phyloP scores from a whole-genome alignment of 2,113 vertebrate genomes.

The Lucifuga dentata region DNA sequence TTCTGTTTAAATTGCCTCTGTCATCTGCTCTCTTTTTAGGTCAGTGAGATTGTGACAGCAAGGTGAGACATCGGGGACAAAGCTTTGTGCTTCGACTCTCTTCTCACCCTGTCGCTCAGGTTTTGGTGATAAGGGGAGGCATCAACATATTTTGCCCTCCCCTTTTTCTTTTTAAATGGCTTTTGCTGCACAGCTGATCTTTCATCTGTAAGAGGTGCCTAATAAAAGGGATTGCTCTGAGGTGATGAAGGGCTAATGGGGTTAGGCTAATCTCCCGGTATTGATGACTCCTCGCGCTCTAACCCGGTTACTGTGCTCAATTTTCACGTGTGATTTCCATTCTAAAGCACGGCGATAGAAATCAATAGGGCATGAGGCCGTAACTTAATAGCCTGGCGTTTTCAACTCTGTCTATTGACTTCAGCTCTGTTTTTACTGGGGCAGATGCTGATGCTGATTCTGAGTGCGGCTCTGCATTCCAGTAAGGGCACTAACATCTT shows the following conservation, averaged over 20 bases:
- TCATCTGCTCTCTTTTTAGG: constrained; percentile 68
- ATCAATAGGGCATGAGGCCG: constrained; percentile 53
- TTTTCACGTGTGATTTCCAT: constrained; percentile 42
- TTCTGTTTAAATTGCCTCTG: constrained; percentile 40
- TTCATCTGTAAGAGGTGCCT: constrained; percentile 16
- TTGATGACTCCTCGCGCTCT: constrained; percentile 32
- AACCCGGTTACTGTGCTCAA: constrained; percentile 57
- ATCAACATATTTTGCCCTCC: no score
- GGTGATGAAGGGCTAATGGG: constrained; percentile 35
- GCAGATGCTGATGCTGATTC: constrained; percentile 22
- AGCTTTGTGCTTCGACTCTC: constrained; percentile 5
- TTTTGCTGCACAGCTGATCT: constrained; percentile 15
- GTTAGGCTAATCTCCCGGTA: constrained; percentile 46
- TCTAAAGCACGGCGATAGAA: constrained; percentile 20
- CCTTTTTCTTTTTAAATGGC: neutral
- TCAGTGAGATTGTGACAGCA: constrained; percentile 57
- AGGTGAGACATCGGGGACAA: constrained; percentile 48
- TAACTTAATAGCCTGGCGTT: constrained; percentile 29
- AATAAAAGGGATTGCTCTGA: neutral
- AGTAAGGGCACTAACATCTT: constrained; percentile 82
- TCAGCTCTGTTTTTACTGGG: constrained; percentile 39
- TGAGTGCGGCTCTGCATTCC: constrained; percentile 48
- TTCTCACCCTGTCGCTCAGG: constrained; percentile 14
- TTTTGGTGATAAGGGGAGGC: no score
- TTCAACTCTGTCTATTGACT: constrained; percentile 39